These are phyloP conservation scores for Merodon equestris DNA, from an alignment of 2,888 invertebrate genomes.

Conservation along the genomic window DNA sequence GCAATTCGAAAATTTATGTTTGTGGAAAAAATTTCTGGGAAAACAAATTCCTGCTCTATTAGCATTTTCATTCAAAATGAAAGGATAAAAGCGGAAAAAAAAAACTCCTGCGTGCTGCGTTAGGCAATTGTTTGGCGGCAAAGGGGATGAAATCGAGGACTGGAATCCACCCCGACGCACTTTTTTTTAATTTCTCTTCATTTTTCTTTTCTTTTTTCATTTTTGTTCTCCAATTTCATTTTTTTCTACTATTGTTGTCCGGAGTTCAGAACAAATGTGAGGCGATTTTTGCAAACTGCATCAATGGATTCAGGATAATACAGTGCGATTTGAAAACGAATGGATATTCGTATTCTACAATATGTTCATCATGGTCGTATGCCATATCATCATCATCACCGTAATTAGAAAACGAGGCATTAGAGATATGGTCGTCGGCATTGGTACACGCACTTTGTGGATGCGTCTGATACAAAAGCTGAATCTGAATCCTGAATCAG, in stretches of 20 bases:
- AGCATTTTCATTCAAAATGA: slow-evolving; percentile 59
- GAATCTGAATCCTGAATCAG: too few relatives aligned
- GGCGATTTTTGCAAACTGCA: slow-evolving; percentile 56
- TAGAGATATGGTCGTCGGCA: slow-evolving; percentile 45
- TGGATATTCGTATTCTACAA: neutral
- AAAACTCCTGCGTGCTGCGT: slow-evolving; percentile 38
- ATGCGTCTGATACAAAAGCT: slow-evolving; percentile 29
- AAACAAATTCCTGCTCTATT: slow-evolving; percentile 62
- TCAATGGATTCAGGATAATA: slow-evolving; percentile 40
- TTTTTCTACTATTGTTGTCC: slow-evolving; percentile 49
- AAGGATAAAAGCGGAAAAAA: too few relatives aligned
- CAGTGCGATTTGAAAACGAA: slow-evolving; percentile 40
- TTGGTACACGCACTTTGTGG: slow-evolving; percentile 41
- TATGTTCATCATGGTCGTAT: slow-evolving; percentile 2
- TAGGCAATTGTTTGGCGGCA: slow-evolving; percentile 22
- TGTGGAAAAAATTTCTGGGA: slow-evolving; percentile 59
- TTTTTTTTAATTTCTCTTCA: slow-evolving; percentile 27
- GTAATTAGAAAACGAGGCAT: slow-evolving; percentile 60
- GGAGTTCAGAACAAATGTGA: slow-evolving; percentile 49
- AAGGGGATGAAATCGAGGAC: neutral
- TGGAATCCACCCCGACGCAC: slow-evolving; percentile 19
- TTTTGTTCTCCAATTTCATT: slow-evolving; percentile 46
- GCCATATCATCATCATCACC: slow-evolving; percentile 34
- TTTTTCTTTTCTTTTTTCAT: slow-evolving; percentile 11
- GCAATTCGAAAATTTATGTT: slow-evolving; percentile 58